phyloP scores from a whole-genome alignment of 2,888 invertebrate species.

The Piscicola geometra region DNA sequence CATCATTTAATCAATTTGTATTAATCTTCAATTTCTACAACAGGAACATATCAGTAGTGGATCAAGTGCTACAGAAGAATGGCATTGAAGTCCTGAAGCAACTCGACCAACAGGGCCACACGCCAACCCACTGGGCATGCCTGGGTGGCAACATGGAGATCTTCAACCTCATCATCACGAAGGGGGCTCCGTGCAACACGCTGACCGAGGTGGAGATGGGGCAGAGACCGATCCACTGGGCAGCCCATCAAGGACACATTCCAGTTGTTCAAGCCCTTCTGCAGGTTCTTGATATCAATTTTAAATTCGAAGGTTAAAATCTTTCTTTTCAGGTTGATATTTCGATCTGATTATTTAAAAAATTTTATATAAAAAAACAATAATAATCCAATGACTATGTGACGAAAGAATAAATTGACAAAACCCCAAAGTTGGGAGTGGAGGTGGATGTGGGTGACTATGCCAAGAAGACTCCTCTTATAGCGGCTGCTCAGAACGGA shows the following conservation, averaged over 20 bases:
- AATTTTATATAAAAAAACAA: too few species aligned
- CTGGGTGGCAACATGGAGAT: slow-evolving; percentile 83
- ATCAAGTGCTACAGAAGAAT: slow-evolving; percentile 74
- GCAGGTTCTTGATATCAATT: slow-evolving; percentile 50
- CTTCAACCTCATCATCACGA: slow-evolving; percentile 77
- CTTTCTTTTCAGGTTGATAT: neutral
- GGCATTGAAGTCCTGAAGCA: slow-evolving; percentile 69
- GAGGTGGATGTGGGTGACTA: slow-evolving; percentile 84
- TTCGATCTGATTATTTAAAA: neutral
- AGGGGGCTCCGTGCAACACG: slow-evolving; percentile 72
- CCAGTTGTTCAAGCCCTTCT: slow-evolving; percentile 73
- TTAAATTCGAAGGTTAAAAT: neutral
- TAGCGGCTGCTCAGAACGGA: slow-evolving; percentile 85
- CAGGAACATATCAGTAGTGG: slow-evolving; percentile 77
- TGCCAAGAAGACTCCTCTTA: slow-evolving; percentile 79
- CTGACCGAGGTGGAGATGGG: slow-evolving; percentile 83
- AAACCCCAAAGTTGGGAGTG: slow-evolving; percentile 67
- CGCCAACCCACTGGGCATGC: slow-evolving; percentile 86
- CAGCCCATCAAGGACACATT: slow-evolving; percentile 84
- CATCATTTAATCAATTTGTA: too few species aligned
- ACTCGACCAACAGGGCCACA: slow-evolving; percentile 85
- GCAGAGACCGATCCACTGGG: slow-evolving; percentile 87
- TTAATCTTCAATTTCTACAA: too few species aligned
- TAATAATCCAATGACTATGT: too few species aligned
- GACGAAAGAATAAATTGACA: too few species aligned